Conservation (phyloP, 2,888 invertebrate genomes). For the Xestia xanthographa region DNA sequence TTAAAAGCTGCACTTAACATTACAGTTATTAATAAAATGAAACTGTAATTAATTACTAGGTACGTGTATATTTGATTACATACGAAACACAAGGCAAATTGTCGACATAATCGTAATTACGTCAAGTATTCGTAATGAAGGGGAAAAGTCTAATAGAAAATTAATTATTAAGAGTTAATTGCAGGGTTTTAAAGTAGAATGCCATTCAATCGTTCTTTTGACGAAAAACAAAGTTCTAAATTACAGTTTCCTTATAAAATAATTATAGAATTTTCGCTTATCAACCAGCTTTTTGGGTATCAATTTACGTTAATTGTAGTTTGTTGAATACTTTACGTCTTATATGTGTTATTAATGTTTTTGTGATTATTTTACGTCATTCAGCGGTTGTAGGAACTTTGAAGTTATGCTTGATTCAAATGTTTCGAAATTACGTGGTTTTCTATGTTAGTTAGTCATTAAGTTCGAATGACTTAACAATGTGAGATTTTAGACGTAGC, state of each 20-base stretch:
- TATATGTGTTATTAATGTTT: constrained; percentile 14
- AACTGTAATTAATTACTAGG: background rate
- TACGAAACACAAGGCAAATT: constrained; percentile 8
- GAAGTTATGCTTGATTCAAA: background rate
- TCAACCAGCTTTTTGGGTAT: background rate
- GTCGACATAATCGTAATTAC: constrained; percentile 26
- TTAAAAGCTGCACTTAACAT: background rate
- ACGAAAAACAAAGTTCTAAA: constrained; percentile 35
- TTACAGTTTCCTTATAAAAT: constrained; percentile 39
- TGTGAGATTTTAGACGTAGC: background rate
- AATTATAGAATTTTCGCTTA: constrained; percentile 24
- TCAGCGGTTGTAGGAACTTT: background rate
- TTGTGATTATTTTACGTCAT: constrained; percentile 20
- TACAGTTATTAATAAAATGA: background rate
- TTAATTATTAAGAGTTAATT: constrained; percentile 52
- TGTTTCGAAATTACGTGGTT: background rate
- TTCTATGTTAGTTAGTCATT: background rate
- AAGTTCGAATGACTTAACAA: background rate
- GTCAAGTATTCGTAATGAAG: constrained; percentile 32
- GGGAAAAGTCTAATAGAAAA: constrained; percentile 40
- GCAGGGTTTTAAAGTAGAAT: constrained; percentile 14
- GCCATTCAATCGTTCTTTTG: background rate
- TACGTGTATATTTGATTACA: background rate
- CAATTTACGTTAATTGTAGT: constrained; percentile 21
- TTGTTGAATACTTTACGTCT: constrained; percentile 4